phyloP scores from a whole-genome alignment of 1,140 invertebrate species.

The Drosophila sturtevanti region DNA sequence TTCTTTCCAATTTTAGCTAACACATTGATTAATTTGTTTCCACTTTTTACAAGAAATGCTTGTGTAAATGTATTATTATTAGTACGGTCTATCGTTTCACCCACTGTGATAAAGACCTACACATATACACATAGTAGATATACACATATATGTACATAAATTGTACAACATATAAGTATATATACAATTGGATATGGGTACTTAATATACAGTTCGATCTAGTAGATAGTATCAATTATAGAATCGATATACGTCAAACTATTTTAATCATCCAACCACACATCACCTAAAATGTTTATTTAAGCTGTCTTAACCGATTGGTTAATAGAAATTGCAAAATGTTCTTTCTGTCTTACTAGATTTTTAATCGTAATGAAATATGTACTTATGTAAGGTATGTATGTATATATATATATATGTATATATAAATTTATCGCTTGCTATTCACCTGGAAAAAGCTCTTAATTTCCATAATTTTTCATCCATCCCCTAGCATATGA shows the following conservation, averaged over 20 bases:
- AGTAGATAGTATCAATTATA: neutral
- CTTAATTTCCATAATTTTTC: neutral
- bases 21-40: constrained; percentile 62
- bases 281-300: constrained; percentile 3
- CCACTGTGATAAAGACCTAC: neutral
- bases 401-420: constrained; percentile 36
- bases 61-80: constrained; percentile 44
- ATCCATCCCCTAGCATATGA: constrained; percentile 25
- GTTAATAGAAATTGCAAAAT: neutral
- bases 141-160: constrained; percentile 1
- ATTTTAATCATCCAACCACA: neutral
- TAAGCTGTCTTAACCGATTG: neutral
- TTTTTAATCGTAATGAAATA: constrained; percentile 21
- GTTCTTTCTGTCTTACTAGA: constrained; percentile 29
- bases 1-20: constrained; percentile 69
- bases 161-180: constrained; percentile 1
- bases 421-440: constrained; percentile 30
- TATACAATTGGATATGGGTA: constrained; percentile 11
- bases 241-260: neutral
- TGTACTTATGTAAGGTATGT: constrained; percentile 2
- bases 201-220: neutral
- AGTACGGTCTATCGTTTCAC: constrained; percentile 18
- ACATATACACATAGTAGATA: neutral
- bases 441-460: constrained; percentile 22
- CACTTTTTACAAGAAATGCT: constrained; percentile 74